phyloP scores from a whole-genome alignment of 2,888 invertebrate species.

The Microplitis manilae region DNA sequence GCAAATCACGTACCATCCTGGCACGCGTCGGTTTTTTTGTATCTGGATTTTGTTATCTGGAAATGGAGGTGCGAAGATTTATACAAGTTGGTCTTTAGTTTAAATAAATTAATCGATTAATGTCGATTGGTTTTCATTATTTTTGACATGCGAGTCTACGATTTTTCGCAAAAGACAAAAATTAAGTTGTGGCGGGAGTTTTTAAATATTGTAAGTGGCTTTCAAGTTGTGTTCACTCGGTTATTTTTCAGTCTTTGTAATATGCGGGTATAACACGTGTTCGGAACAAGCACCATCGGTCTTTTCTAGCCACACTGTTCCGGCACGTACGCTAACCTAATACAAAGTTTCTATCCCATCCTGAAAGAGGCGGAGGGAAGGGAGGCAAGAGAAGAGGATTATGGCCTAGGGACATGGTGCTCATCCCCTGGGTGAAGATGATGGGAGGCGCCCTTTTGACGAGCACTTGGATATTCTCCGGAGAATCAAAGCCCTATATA shows the following conservation, averaged over 20 bases:
- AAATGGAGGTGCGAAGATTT: not conserved
- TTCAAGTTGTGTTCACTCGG: not conserved
- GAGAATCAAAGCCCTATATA: conserved; percentile 39
- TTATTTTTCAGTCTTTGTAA: conserved; percentile 37
- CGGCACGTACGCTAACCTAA: conserved; percentile 53
- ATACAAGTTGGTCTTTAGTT: too few species aligned
- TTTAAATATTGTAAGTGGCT: conserved; percentile 20
- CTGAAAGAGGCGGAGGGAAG: not conserved
- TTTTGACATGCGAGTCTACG: not conserved
- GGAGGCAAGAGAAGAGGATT: conserved; percentile 20
- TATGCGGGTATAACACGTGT: conserved; percentile 57
- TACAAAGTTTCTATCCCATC: conserved; percentile 47
- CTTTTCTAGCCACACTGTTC: conserved; percentile 50
- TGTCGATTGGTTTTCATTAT: not conserved
- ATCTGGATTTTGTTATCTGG: not conserved
- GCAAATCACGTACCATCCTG: conserved; percentile 41
- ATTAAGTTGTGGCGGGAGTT: not conserved
- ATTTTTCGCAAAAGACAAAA: not conserved
- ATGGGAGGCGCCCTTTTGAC: conserved; percentile 38
- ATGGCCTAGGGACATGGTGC: conserved; percentile 40
- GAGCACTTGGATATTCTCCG: conserved; percentile 38
- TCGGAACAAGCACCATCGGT: conserved; percentile 52
- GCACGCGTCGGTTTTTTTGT: conserved; percentile 19
- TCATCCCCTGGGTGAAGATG: conserved; percentile 35
- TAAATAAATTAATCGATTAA: too few species aligned